Percentiles rank a stretch among this genome's conserved stretches.
Conservation (phyloP, 2,888 invertebrate genomes). For the Patella ulyssiponensis region DNA sequence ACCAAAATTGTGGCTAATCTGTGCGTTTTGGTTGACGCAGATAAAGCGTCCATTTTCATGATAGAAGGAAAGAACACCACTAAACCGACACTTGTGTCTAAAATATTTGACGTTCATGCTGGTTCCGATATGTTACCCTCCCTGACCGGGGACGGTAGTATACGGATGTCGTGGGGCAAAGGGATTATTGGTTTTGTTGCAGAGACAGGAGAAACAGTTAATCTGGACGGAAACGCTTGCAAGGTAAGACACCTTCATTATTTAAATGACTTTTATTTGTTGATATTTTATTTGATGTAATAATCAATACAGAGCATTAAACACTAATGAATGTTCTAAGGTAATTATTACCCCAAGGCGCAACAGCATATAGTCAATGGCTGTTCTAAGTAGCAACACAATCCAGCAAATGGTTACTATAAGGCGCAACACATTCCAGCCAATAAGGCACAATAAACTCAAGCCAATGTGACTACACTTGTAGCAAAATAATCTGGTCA, state of each 20-base stretch:
- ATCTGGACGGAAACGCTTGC: conserved; percentile 72
- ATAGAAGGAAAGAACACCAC: conserved; percentile 72
- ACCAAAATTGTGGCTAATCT: conserved; percentile 75
- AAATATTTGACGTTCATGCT: conserved; percentile 74
- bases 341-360: no score
- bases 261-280: no score
- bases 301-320: no score
- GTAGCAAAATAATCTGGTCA: no score
- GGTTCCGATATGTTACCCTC: conserved; percentile 74
- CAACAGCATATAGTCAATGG: no score
- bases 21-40: conserved; percentile 74
- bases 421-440: no score
- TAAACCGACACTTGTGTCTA: conserved; percentile 73
- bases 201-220: conserved; percentile 74
- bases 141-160: conserved; percentile 67
- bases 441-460: no score
- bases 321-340: no score
- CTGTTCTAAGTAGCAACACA: no score
- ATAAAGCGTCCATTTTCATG: conserved; percentile 74
- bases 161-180: conserved; percentile 75
- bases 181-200: conserved; percentile 75
- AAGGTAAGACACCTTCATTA: conserved; percentile 69
- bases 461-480: no score
- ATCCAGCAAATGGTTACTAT: no score
- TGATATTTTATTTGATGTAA: no score